Evolutionary conservation across 2,797 vertebrate genomes (phyloP), one percentile per base, ranked within the genome.

Genomic region (Oreortyx pictus): DNA sequence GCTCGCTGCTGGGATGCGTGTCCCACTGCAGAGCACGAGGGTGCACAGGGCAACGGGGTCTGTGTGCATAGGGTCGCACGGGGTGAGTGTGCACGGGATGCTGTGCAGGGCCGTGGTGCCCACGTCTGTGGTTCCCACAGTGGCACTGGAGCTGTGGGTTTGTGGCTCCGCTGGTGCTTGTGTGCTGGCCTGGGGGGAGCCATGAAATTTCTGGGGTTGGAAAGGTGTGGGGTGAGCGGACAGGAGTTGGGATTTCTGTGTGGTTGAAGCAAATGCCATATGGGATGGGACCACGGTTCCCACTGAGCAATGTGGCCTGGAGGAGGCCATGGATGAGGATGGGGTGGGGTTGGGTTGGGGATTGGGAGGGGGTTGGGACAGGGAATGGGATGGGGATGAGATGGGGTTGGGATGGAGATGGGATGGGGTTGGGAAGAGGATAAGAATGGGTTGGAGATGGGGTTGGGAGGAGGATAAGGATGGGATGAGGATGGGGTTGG

Each of bases 61-160:
- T 47, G 23, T 16, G 5, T 71, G 16, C 2, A 25, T 20, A 46
- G 29, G 41, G 41, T 24, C 18, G 35, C 60, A 11, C 29, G 50
- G 50, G 50, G 50, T 24, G 39, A 18, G 27, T 11, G 27, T 20
- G 61, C 54, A 56, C 4, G 16, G 41, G 52, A 3, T 14, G 27
- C 60, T 64, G 67, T 7, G 1, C 0, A 3, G 1, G 0, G 6
- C 35, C 17, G 27, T 24, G 31, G 8, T 23, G 10, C 50, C 33
- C 4, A 1, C n/a, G 0, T 52, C 39, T 0, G 3, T 0, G 27
- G 7, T 52, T 52, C 41, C 57, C 6, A 0, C 24, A 57, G 8
- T n/a, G 3, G 0, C 3, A 37, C 49, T 0, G 0, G 22, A 22
- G 2, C 14, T 80, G 56, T 31, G 49, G 46, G 46, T 3, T 3